These are phyloP conservation scores for Tenualosa thibaudeaui DNA, from an alignment of 2,797 vertebrate species.

Conservation along the genomic window DNA sequence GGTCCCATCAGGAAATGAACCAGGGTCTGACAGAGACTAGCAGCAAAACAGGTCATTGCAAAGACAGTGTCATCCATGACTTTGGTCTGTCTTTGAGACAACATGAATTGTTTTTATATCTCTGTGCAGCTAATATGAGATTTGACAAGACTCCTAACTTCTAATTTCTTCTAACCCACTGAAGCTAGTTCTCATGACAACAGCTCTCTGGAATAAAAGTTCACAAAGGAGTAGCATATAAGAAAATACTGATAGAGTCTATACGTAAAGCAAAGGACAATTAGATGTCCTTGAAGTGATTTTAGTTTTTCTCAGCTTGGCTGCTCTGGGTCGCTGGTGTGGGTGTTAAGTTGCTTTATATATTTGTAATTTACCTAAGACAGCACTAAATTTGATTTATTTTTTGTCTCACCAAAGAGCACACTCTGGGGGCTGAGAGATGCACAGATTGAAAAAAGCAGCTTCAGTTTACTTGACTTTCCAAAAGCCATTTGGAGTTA, in stretches of 20 bases:
- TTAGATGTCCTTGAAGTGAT: background rate
- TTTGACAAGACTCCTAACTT: background rate
- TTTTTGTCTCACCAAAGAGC: background rate
- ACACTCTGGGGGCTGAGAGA: background rate
- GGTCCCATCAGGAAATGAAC: background rate
- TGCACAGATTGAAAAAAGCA: background rate
- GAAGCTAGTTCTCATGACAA: background rate
- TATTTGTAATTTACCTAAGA: background rate
- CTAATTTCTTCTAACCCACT: background rate
- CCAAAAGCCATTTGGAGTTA: constrained; percentile 19
- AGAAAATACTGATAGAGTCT: background rate
- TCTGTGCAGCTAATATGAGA: background rate
- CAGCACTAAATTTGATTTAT: background rate
- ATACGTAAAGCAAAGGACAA: background rate
- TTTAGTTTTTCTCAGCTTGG: background rate
- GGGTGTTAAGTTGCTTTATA: background rate
- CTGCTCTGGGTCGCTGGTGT: background rate
- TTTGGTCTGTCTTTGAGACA: constrained; percentile 1
- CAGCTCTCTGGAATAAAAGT: background rate
- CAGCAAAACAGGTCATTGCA: background rate
- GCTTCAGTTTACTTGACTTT: background rate
- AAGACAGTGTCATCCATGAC: background rate
- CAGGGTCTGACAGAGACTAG: background rate
- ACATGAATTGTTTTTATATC: background rate
- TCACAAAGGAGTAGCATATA: background rate